Evolutionary conservation across 2,797 vertebrate species (phyloP), one percentile per base, ranked within the genome.

Genomic region (Trichosurus vulpecula): DNA sequence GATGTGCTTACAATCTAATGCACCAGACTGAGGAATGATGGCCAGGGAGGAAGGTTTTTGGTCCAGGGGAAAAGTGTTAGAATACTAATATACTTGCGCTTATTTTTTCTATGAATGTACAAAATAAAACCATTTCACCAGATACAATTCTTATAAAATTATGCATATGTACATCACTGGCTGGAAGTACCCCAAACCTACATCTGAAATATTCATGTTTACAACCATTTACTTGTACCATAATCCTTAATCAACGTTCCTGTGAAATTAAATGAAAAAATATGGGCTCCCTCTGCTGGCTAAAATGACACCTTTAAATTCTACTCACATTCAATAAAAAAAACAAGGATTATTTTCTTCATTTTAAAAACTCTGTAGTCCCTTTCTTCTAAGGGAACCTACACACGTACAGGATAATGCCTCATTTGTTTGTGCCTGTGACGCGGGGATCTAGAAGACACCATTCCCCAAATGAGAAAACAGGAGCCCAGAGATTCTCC

Each of bases 231-330:
- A 35, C 0, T 35, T 58, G 47, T 74, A 93, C 31, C 91, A 81
- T 92, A 90, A 95, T 90, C 35, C 52, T n/a, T 90, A 53, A 35
- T 90, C 52, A 31, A 27, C 11, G 41, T 51, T 52, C 5, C 3
- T 56, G 27, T 47, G 81, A 47, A 54, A 51, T 87, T 47, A 90
- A 96, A 96, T 41, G 93, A 57, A 96, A 96, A 93, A 94, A 92
- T 93, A 93, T 4, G 92, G 81, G 96, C 95, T 96, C 97, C 97
- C 97, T 96, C 97, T 97, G 95, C 97, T 96, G 96, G 97, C 66
- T 87, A 56, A 94, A 56, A 92, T 25, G 13, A 52, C 47, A 56
- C 22, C 47, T 93, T 66, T 56, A 56, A 81, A 92, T 13, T 51
- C 4, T 52, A 11, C 6, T 93, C 2, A 14, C 35, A 35, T 87